A percentile compares a stretch with the other conserved stretches of the same genome.
These are phyloP conservation scores for Andricus quercusramuli DNA, from an alignment of 2,888 invertebrate genomes.

Conservation along the genomic window DNA sequence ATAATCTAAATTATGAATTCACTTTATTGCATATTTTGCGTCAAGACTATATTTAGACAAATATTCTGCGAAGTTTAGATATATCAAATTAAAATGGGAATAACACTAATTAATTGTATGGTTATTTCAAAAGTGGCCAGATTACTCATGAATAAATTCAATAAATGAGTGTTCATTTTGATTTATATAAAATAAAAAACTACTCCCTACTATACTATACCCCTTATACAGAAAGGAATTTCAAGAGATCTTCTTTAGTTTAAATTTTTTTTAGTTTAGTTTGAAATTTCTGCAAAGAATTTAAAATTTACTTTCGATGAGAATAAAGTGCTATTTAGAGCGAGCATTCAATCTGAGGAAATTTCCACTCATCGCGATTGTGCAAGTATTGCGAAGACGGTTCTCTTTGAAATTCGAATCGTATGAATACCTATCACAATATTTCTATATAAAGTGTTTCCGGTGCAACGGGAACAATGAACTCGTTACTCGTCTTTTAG, in stretches of 20 bases:
- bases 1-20: no score
- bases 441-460: not conserved
- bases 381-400: not conserved
- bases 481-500: conserved; percentile 1
- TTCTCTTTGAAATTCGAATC: conserved; percentile 9
- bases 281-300: not conserved
- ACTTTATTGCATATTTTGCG: no score
- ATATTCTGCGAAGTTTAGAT: not conserved
- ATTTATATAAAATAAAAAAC: not conserved
- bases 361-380: conserved; percentile 1
- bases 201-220: no score
- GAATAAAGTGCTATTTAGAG: not conserved
- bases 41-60: no score
- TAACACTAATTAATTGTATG: not conserved
- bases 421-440: not conserved
- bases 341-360: conserved; percentile 7
- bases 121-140: not conserved
- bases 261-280: not conserved
- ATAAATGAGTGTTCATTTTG: not conserved
- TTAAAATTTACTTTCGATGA: not conserved
- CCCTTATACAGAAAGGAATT: no score
- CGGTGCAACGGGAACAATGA: not conserved
- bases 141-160: conserved; percentile 7
- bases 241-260: not conserved
- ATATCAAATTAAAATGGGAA: not conserved